Evolutionary conservation across 2,113 vertebrate genomes (phyloP).

Genomic region (Vidua chalybeata): DNA sequence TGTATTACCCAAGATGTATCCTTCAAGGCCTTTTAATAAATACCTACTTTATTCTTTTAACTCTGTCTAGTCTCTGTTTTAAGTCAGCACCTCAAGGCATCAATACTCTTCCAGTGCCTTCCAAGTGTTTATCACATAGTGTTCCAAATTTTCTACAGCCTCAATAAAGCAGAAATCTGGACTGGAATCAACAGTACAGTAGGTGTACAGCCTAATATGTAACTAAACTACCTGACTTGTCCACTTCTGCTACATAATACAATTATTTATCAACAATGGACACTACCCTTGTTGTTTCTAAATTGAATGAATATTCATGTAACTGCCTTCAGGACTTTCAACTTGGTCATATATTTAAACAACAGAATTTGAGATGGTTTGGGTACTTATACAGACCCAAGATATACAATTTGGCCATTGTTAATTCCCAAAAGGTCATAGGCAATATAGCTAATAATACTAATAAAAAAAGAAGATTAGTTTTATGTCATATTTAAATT

Average conservation of each 20-base stretch:
- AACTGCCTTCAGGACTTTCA: neutral
- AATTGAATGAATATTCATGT: neutral
- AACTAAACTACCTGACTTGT: neutral
- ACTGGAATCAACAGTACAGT: neutral
- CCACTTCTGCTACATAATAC: neutral
- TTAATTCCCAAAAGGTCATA: neutral
- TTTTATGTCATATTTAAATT: neutral
- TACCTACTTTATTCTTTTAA: neutral
- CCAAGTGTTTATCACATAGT: neutral
- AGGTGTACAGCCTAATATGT: neutral
- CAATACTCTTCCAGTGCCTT: neutral
- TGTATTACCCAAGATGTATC: neutral
- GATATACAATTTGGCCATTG: neutral
- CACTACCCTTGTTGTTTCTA: neutral
- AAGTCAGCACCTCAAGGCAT: neutral
- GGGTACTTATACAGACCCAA: neutral
- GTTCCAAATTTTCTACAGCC: neutral
- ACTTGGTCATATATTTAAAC: neutral
- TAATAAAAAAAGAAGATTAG: rapidly evolving
- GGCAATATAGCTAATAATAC: neutral
- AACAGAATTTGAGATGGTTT: neutral
- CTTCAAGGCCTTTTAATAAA: neutral
- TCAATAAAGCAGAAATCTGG: neutral
- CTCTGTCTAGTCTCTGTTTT: neutral
- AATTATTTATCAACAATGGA: neutral